Conservation (phyloP, 2,113 vertebrate species). For the Neoarius graeffei region DNA sequence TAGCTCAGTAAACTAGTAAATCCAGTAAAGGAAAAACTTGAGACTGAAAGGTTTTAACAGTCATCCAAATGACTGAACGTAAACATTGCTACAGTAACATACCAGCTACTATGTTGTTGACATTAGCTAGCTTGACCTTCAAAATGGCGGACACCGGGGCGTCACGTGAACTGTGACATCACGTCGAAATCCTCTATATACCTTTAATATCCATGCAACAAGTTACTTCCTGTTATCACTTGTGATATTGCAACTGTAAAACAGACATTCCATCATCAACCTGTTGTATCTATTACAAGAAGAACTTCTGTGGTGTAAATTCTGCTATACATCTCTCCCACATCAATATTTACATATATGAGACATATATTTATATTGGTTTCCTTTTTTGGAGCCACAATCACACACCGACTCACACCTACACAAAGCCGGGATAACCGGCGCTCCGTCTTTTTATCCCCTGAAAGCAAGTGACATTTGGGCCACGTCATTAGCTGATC, state of each 20-base stretch:
- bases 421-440: slow-evolving; percentile 10
- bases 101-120: no score
- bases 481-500: slow-evolving; percentile 51
- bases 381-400: background rate
- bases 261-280: background rate
- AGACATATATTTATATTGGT: background rate
- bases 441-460: slow-evolving; percentile 27
- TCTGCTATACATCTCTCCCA: background rate
- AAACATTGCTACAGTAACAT: no score
- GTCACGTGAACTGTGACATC: no score
- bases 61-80: no score
- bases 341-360: background rate
- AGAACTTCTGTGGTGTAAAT: background rate
- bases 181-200: no score
- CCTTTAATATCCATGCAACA: background rate
- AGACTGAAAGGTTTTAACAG: no score
- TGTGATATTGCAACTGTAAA: background rate
- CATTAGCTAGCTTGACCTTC: no score
- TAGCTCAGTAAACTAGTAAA: no score
- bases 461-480: slow-evolving; percentile 49
- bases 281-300: background rate
- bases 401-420: background rate
- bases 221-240: background rate
- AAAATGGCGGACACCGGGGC: no score
- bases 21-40: no score